Conservation (phyloP, 92 coral and sea anemone genomes). For the Epizoanthus ramosus region DNA sequence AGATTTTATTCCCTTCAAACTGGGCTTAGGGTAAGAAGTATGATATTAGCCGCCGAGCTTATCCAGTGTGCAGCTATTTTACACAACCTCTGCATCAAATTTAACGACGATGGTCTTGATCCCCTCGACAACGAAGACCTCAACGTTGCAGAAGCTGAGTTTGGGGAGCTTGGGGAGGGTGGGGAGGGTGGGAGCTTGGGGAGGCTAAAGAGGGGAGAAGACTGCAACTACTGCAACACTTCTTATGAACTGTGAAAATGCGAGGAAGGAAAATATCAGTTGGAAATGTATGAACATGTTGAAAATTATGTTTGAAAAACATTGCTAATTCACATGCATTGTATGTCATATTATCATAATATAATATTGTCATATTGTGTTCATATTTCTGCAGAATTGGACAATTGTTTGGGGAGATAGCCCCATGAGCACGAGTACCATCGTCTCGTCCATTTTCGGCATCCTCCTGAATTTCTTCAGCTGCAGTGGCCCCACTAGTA, state of each 20-base stretch:
- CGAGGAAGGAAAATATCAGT: neutral
- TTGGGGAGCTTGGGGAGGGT: constrained; percentile 29
- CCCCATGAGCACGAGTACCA: too few relatives aligned
- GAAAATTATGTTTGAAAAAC: neutral
- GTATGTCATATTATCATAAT: neutral
- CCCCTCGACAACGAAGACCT: constrained; percentile 47
- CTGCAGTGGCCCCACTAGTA: too few relatives aligned
- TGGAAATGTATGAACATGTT: neutral
- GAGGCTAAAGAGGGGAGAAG: constrained; percentile 23
- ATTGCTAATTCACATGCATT: constrained; percentile 6
- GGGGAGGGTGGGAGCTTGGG: constrained; percentile 34
- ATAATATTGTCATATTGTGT: neutral
- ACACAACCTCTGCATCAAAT: constrained; percentile 50
- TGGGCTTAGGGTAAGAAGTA: constrained; percentile 38
- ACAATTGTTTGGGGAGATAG: neutral
- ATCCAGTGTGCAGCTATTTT: constrained; percentile 52
- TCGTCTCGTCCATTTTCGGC: too few relatives aligned
- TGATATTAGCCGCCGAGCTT: constrained; percentile 49
- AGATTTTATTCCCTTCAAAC: constrained; percentile 28
- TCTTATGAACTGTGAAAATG: constrained; percentile 8
- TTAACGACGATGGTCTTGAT: constrained; percentile 51
- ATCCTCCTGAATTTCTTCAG: too few relatives aligned
- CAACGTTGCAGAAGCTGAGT: constrained; percentile 15
- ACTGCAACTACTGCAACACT: constrained; percentile 46
- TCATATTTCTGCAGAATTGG: constrained; percentile 8